Evolutionary conservation across 2,113 vertebrate species (phyloP).

Genomic region (Colistium nudipinnis): DNA sequence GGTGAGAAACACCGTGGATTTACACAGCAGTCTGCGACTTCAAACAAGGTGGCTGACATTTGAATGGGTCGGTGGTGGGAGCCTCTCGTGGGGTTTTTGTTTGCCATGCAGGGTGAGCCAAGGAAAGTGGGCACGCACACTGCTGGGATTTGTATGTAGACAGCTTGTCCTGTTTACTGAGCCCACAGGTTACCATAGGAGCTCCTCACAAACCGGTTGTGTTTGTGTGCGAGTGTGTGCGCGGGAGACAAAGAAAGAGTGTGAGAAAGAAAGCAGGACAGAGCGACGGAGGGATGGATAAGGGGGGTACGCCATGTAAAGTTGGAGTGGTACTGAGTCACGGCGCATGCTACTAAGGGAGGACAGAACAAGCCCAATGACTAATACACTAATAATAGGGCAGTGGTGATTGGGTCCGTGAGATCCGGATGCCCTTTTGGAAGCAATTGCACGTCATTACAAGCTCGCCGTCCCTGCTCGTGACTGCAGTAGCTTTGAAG

Average conservation of each 20-base stretch:
- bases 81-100: conserved; percentile 76
- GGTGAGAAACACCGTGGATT: conserved; percentile 77
- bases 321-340: conserved; percentile 49
- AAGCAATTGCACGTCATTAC: conserved; percentile 19
- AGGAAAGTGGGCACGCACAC: conserved; percentile 74
- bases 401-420: conserved; percentile 27
- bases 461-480: conserved; percentile 9
- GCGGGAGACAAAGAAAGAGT: conserved; percentile 57
- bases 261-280: conserved; percentile 54
- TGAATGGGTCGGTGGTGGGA: conserved; percentile 76
- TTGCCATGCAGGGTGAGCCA: conserved; percentile 73
- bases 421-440: conserved; percentile 33
- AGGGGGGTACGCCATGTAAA: conserved; percentile 14
- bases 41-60: conserved; percentile 76
- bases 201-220: conserved; percentile 56
- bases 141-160: conserved; percentile 68
- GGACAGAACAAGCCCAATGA: conserved; percentile 35
- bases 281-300: conserved; percentile 40
- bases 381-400: conserved; percentile 52
- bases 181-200: conserved; percentile 78
- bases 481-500: conserved; percentile 22
- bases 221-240: conserved; percentile 20
- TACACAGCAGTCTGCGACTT: conserved; percentile 75
- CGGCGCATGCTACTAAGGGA: conserved; percentile 15
- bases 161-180: conserved; percentile 74